These are phyloP conservation scores for Sebastes schlegelii DNA, from an alignment of 2,113 vertebrate species.

Conservation along the genomic window DNA sequence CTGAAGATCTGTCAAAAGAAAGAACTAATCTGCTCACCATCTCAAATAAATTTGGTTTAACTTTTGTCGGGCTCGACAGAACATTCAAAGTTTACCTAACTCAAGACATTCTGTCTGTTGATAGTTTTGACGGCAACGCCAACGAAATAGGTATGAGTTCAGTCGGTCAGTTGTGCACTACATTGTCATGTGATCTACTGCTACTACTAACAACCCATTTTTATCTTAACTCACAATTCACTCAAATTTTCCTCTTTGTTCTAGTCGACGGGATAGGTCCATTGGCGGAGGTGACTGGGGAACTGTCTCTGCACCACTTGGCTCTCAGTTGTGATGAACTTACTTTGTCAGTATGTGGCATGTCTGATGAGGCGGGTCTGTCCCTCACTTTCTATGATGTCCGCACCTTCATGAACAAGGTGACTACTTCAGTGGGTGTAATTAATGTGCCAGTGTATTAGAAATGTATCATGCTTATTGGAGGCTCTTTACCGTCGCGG, in stretches of 20 bases:
- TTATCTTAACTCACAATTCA: background rate
- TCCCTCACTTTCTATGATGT: constrained; percentile 93
- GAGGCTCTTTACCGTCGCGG: too few species aligned
- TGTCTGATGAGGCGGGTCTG: constrained; percentile 81
- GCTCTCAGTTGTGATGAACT: constrained; percentile 94
- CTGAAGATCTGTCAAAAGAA: constrained; percentile 88
- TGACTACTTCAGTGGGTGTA: constrained; percentile 60
- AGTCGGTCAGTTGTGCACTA: background rate
- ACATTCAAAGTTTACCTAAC: constrained; percentile 90
- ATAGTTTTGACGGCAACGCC: constrained; percentile 87
- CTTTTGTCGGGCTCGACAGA: constrained; percentile 87
- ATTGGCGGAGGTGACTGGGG: constrained; percentile 84
- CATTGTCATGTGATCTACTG: background rate
- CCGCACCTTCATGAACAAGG: constrained; percentile 93
- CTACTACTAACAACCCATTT: background rate
- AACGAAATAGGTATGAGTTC: constrained; percentile 88
- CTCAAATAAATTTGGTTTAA: constrained; percentile 94
- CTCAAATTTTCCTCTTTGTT: constrained; percentile 27
- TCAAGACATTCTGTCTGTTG: constrained; percentile 87
- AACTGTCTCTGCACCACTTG: constrained; percentile 89
- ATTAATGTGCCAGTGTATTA: background rate
- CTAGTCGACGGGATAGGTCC: constrained; percentile 86
- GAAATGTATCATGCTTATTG: background rate
- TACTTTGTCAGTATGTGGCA: constrained; percentile 90
- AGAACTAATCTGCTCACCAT: constrained; percentile 89